Evolutionary conservation across 2,113 vertebrate genomes (phyloP).

Genomic region (Amia ocellicauda): DNA sequence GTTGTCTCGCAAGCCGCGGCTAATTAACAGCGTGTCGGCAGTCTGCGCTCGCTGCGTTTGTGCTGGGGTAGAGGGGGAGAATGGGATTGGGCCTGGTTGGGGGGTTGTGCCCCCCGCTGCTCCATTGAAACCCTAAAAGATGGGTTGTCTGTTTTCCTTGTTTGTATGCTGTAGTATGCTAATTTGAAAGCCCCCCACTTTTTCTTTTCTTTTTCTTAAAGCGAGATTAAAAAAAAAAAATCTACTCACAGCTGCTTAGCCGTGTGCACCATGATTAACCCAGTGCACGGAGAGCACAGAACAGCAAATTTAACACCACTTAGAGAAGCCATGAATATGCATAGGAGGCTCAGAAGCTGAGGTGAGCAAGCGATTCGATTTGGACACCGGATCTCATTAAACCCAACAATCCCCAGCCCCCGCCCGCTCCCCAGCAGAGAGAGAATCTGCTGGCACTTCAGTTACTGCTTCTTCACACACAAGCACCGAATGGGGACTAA

Average conservation of each 20-base stretch:
- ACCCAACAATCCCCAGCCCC: conserved; percentile 3
- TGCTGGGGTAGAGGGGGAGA: conserved; percentile 15
- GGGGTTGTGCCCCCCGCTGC: conserved; percentile 45
- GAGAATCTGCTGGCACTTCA: background rate
- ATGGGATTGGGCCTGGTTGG: conserved; percentile 1
- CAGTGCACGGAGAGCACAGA: conserved; percentile 19
- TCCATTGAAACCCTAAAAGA: conserved; percentile 40
- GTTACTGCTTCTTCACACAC: background rate
- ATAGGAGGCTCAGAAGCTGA: background rate
- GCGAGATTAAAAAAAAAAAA: conserved; percentile 45
- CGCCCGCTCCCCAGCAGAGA: background rate
- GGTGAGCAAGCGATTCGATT: conserved; percentile 18
- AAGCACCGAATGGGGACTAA: background rate
- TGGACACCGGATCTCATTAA: conserved; percentile 9
- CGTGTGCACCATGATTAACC: conserved; percentile 38
- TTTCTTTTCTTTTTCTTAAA: conserved; percentile 35
- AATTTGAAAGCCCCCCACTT: conserved; percentile 32
- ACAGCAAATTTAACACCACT: conserved; percentile 31
- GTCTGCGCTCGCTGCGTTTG: conserved; percentile 35
- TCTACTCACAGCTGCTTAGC: conserved; percentile 51
- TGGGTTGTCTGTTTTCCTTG: conserved; percentile 24
- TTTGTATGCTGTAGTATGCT: conserved; percentile 45
- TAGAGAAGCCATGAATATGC: conserved; percentile 33
- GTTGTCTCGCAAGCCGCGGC: conserved; percentile 36
- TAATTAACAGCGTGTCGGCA: conserved; percentile 48